A percentile compares a stretch with the other conserved stretches of the same genome.
phyloP scores from a whole-genome alignment of 2,113 vertebrate genomes.

The Steatornis caripensis region DNA sequence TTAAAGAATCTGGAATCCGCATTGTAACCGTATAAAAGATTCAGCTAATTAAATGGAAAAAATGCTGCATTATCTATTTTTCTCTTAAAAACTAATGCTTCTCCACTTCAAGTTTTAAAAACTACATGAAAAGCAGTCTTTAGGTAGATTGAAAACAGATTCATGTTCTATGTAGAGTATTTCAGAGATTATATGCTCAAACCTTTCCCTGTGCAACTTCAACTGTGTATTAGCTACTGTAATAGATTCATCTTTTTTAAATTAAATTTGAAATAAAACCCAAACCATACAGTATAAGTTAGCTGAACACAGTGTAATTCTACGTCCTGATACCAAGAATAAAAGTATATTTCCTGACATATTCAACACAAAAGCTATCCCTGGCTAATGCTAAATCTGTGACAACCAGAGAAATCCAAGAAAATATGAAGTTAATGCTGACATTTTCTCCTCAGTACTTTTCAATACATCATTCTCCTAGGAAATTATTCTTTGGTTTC shows the following conservation, averaged over 20 bases:
- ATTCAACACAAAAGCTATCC: not conserved
- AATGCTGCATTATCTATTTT: not conserved
- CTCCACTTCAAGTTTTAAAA: not conserved
- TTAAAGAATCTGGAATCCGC: not conserved
- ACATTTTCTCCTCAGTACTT: not conserved
- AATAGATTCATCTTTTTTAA: not conserved
- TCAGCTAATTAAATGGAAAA: conserved; percentile 13
- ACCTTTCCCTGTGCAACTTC: not conserved
- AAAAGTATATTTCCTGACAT: not conserved
- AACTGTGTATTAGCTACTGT: not conserved
- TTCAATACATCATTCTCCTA: not conserved
- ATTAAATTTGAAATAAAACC: not conserved
- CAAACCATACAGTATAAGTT: not conserved
- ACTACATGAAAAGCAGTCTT: not conserved
- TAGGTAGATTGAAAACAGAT: not conserved
- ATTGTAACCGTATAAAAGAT: not conserved
- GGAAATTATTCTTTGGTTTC: conserved; percentile 22
- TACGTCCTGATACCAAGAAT: not conserved
- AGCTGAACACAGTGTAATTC: not conserved
- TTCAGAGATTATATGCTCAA: not conserved
- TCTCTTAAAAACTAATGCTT: not conserved
- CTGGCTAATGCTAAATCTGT: not conserved
- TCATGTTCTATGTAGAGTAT: not conserved
- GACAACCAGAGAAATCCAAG: not conserved
- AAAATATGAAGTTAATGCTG: not conserved